Base-by-base conservation (phyloP, 2,888 invertebrate genomes). In the Thereva nobilitata region DNA sequence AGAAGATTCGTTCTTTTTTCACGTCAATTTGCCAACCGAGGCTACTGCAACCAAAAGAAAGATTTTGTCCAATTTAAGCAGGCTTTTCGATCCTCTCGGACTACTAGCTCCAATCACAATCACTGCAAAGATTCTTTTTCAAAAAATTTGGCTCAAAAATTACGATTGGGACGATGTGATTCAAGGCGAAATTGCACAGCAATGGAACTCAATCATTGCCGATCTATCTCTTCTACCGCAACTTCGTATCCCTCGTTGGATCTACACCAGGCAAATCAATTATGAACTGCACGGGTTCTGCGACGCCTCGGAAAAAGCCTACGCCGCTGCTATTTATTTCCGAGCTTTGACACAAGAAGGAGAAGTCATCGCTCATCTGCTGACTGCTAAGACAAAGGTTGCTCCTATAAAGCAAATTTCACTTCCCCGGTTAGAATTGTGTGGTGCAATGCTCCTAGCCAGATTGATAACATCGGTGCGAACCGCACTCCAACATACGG, bases 271-370 rank as follows among this genome's bases (percentile, higher is more conserved):
- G 4, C 8, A n/a, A 23, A 38, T 1, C n/a, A 4, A 53, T 9
- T 5, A 10, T 35, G 38, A 53, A 37, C 53, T 53, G 37, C 38
- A 53, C 10, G n/a, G 53, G 4, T 53, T 53, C 10, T 37, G 37
- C 5, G 38, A 37, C 12, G 34, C 53, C 3, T 53, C 53, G 23
- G 54, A 64, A 9, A 45, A 4, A 37, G 64, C 54, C 7, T 54
- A 64, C n/a, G 64, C 38, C 4, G 54, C 53, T 8, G 45, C 34
- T 9, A 9, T 64, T 23, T 54, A 64, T 7, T 44, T 34, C 5
- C 23, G 23, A 23, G 23, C 23, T 23, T 2, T 2, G 23, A 23
- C 23, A 23, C 23, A 23, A 23, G 23, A 23, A 23, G 23, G 23
- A 1, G 23, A 23, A 23, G 23, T 23, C 23, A 23, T 23, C 23